Conservation (phyloP, 2,797 vertebrate species). For the Tokudaia tokunoshimensis region DNA sequence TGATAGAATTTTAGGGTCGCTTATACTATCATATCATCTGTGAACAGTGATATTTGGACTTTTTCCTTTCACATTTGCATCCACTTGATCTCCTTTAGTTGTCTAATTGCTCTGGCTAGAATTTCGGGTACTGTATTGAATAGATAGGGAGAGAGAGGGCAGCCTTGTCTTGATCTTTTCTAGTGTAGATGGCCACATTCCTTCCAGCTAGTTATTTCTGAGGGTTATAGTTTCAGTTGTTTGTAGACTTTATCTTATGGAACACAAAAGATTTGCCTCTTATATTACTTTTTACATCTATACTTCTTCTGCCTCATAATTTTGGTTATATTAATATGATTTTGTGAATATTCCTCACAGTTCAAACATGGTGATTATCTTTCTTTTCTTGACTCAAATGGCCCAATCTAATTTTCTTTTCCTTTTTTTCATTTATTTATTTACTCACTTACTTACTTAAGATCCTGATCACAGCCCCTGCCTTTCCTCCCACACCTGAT, state of each 20-base stretch:
- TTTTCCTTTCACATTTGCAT: no score
- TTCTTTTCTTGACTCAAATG: not conserved
- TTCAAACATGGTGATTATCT: not conserved
- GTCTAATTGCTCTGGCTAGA: no score
- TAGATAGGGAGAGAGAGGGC: no score
- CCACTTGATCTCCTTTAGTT: no score
- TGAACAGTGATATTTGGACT: no score
- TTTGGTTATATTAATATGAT: conserved; percentile 35
- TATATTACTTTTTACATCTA: not conserved
- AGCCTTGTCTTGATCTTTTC: not conserved
- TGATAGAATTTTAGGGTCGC: no score
- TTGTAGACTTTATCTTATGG: not conserved
- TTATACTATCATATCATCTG: no score
- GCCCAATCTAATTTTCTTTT: not conserved
- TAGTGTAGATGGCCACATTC: not conserved
- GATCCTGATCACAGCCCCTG: no score
- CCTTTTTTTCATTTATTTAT: not conserved
- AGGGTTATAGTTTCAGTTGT: not conserved
- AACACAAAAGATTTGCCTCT: not conserved
- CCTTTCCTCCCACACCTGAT: no score
- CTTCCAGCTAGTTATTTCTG: not conserved
- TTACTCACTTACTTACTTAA: no score
- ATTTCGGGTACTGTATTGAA: no score
- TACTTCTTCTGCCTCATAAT: not conserved
- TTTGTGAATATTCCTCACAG: not conserved